Base-by-base conservation (phyloP, 2,888 invertebrate species). In the Tipula helvola region DNA sequence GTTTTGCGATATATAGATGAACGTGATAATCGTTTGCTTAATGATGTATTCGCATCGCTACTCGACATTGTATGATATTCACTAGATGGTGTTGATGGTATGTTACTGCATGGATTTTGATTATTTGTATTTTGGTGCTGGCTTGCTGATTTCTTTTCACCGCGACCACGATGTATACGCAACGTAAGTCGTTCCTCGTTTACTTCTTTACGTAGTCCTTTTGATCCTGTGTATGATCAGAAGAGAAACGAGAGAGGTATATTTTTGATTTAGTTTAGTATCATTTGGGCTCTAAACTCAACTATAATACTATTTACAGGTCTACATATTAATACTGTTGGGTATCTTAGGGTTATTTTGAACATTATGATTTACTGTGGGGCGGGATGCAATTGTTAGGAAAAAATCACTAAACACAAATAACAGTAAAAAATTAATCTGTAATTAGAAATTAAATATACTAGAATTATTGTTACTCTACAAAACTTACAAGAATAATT, bases 151-250 rank as follows among this genome's bases (percentile, higher is more conserved):
- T 84, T 84, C n/a, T 39, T 84, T 94, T 88, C 87, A 13, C 87
- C 86, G 28, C 91, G 89, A 0, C 98, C 98, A 0, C 98, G 93
- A 91, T 98, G 98, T 89, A 98, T 97, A 88, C 98, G 94, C 88
- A 98, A 92, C 0, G 98, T 97, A 87, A 98, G 92, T 85, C 96
- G 94, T 90, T 97, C 96, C 90, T 97, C 97, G 89, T 97, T 96
- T 89, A 96, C 96, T 71, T 96, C 94, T 90, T 93, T 95, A 86
- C 95, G 95, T 87, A 95, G 90, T 83, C 94, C 94, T 89, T 93
- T 93, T 83, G 92, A 91, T 88, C 94, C 95, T 93, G 90, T 95
- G 16, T 16, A 96, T 39, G 96, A 91, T 5, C 52, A 57, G 5
- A 44, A 57, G 18, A 71, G 28, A 71, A 71, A 71, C 28, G 13